Conservation (phyloP, 2,797 vertebrate genomes). For the Tympanoctomys barrerae region DNA sequence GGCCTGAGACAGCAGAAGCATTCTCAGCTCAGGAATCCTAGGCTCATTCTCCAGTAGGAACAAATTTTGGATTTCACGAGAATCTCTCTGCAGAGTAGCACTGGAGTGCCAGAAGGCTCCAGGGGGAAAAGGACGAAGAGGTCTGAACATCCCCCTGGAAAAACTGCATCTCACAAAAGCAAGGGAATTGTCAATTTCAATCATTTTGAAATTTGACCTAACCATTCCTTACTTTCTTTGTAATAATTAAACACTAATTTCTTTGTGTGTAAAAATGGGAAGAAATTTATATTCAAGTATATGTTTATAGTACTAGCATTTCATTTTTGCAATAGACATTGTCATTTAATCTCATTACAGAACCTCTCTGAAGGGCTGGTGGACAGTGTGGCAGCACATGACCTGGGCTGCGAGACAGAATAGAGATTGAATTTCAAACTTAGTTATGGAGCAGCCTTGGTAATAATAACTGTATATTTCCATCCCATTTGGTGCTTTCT, state of each 20-base stretch:
- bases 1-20: fast-evolving
- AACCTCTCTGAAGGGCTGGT: slow-evolving; percentile 10
- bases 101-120: not conserved
- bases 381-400: not conserved
- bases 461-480: not conserved
- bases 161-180: not conserved
- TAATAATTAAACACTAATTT: not conserved
- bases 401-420: not conserved
- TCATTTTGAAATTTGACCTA: slow-evolving; percentile 41
- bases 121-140: not conserved
- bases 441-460: not conserved
- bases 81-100: not conserved
- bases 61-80: not conserved
- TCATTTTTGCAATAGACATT: not conserved
- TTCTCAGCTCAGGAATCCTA: not conserved
- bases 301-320: not conserved
- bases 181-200: not conserved
- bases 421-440: not conserved
- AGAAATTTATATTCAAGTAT: not conserved
- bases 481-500: not conserved
- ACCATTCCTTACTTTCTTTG: not conserved
- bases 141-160: not conserved
- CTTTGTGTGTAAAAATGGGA: slow-evolving; percentile 16
- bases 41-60: not conserved
- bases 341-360: not conserved